Evolutionary conservation across 2,113 vertebrate species (phyloP).

Genomic region (Mirounga angustirostris): DNA sequence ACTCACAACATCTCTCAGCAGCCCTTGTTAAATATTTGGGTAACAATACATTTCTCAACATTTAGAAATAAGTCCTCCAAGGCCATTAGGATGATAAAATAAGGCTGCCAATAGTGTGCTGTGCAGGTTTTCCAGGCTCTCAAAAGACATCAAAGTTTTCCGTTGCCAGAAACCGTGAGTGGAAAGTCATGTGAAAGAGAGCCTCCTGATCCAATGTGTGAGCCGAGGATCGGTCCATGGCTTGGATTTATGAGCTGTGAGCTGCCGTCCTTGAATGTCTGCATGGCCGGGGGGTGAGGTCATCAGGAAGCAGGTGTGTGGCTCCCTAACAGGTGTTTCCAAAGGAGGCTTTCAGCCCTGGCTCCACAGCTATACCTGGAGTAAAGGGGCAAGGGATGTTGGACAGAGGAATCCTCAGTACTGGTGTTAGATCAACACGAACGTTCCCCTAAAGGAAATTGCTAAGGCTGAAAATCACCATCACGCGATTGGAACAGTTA

Average conservation of each 20-base stretch:
- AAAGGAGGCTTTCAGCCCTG: neutral
- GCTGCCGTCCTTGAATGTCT: neutral
- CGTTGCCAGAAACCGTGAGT: neutral
- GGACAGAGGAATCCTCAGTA: neutral
- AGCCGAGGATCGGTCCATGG: neutral
- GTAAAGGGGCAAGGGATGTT: neutral
- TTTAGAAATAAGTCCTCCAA: constrained; percentile 7
- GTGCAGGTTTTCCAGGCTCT: constrained; percentile 37
- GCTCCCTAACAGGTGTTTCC: constrained; percentile 41
- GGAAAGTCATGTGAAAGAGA: constrained; percentile 6
- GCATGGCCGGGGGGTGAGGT: constrained; percentile 32
- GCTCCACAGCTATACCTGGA: neutral
- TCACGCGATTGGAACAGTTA: neutral
- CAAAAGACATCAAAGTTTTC: constrained; percentile 52
- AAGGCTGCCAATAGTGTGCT: neutral
- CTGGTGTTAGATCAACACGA: constrained; percentile 5
- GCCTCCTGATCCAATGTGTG: neutral
- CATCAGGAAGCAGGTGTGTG: constrained; percentile 40
- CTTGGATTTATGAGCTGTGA: constrained; percentile 71
- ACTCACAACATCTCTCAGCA: neutral
- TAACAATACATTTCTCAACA: neutral
- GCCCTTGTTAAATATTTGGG: neutral
- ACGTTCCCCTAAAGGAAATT: constrained; percentile 49
- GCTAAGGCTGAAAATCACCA: neutral
- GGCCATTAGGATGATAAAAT: neutral